Evolutionary conservation across 1,140 invertebrate genomes (phyloP).

Genomic region (Leguminivora glycinivorella): DNA sequence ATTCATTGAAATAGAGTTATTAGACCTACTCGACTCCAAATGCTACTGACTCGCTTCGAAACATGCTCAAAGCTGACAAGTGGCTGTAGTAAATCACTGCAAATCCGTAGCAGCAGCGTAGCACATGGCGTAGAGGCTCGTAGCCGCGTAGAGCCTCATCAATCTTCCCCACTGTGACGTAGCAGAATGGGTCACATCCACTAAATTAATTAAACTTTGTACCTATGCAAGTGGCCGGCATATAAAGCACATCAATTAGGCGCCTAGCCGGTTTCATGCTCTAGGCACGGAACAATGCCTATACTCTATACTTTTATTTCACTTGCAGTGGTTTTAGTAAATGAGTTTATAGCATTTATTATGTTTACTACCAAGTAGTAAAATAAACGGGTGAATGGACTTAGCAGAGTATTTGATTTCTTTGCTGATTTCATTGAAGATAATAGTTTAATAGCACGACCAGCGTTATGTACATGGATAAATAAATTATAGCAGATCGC

Average conservation of each 20-base stretch:
- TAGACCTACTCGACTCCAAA: not conserved
- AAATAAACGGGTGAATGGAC: not conserved
- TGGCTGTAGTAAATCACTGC: conserved; percentile 11
- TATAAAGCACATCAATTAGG: not conserved
- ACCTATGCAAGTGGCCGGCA: not conserved
- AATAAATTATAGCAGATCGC: conserved; percentile 22
- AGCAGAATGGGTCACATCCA: not conserved
- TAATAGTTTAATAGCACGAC: not conserved
- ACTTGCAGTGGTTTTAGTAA: not conserved
- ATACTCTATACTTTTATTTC: not conserved
- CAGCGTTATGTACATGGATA: conserved; percentile 3
- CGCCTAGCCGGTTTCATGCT: not conserved
- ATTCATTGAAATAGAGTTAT: not conserved
- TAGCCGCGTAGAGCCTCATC: conserved; percentile 21
- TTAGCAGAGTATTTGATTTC: not conserved
- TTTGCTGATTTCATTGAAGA: not conserved
- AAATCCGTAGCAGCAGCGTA: conserved; percentile 11
- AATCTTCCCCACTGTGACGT: conserved; percentile 10
- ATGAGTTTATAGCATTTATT: not conserved
- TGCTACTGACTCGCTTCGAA: not conserved
- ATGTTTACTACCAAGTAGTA: not conserved
- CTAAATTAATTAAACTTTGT: conserved; percentile 3
- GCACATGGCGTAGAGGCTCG: conserved; percentile 26
- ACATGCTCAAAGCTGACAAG: conserved; percentile 3
- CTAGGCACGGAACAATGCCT: not conserved